These are phyloP conservation scores for Sphecodes monilicornis DNA, from an alignment of 2,888 invertebrate species.

Conservation along the genomic window DNA sequence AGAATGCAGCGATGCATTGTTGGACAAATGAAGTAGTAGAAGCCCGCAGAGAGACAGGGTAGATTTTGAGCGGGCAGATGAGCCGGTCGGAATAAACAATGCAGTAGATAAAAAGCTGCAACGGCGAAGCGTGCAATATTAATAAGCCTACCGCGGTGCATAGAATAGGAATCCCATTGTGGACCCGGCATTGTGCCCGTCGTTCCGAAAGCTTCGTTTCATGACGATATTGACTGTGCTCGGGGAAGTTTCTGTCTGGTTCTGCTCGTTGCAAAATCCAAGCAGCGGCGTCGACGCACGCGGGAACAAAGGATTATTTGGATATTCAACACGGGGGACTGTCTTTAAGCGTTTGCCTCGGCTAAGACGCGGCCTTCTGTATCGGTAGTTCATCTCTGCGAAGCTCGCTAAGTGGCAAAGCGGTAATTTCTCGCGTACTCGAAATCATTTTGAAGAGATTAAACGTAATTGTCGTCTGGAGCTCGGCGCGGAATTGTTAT, in stretches of 20 bases:
- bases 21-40: not conserved
- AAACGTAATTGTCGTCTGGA: not conserved
- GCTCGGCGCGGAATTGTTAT: not conserved
- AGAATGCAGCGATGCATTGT: not conserved
- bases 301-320: constrained; percentile 21
- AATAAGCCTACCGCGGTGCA: constrained; percentile 47
- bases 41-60: not conserved
- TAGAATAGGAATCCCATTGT: constrained; percentile 54
- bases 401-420: too few species aligned
- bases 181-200: constrained; percentile 29
- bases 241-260: constrained; percentile 30
- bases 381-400: not conserved
- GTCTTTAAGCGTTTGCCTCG: not conserved
- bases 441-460: constrained; percentile 1
- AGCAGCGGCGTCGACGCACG: not conserved
- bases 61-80: not conserved
- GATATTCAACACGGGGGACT: constrained; percentile 15
- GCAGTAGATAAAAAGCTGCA: constrained; percentile 53
- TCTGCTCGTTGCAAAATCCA: constrained; percentile 13
- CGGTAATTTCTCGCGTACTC: not conserved
- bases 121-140: constrained; percentile 56
- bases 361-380: not conserved
- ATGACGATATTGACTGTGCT: constrained; percentile 39
- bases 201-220: constrained; percentile 37
- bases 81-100: constrained; percentile 44